Evolutionary conservation across 1,140 invertebrate species (phyloP).

Genomic region (Drosophila persimilis): DNA sequence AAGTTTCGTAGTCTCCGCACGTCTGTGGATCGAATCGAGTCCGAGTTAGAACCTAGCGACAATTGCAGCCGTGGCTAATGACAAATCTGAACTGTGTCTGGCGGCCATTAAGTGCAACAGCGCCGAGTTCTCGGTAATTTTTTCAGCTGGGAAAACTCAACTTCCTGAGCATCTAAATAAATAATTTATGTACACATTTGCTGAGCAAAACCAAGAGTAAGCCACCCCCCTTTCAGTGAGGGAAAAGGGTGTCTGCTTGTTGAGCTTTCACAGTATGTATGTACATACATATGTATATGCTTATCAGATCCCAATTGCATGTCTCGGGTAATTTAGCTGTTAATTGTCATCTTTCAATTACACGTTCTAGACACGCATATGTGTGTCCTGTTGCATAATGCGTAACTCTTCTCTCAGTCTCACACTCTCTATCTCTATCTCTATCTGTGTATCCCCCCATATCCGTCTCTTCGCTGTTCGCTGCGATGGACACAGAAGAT

Average conservation of each 20-base stretch:
- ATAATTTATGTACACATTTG: too few relatives aligned
- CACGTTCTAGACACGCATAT: slow-evolving; percentile 34
- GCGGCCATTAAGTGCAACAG: slow-evolving; percentile 24
- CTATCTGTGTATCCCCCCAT: background rate
- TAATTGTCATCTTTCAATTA: slow-evolving; percentile 30
- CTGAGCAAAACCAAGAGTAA: too few relatives aligned
- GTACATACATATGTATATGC: background rate
- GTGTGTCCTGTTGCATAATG: slow-evolving; percentile 56
- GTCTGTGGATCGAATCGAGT: slow-evolving; percentile 24
- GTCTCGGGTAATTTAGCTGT: slow-evolving; percentile 25
- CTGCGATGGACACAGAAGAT: slow-evolving; percentile 11
- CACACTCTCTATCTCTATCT: background rate
- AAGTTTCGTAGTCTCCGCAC: slow-evolving; percentile 33
- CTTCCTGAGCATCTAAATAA: too few relatives aligned
- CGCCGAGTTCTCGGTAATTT: slow-evolving; percentile 2
- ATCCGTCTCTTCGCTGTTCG: slow-evolving; percentile 23
- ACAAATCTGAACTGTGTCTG: slow-evolving; percentile 26
- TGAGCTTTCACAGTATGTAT: too few relatives aligned
- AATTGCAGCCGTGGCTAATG: slow-evolving; percentile 13
- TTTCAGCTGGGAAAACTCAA: too few relatives aligned
- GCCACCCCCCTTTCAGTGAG: too few relatives aligned
- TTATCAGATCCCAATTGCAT: slow-evolving; percentile 20
- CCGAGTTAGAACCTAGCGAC: slow-evolving; percentile 37
- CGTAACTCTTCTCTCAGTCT: background rate
- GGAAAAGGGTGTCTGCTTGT: too few relatives aligned